These are phyloP conservation scores for Scopus umbretta DNA, from an alignment of 2,113 vertebrate species.

Conservation along the genomic window DNA sequence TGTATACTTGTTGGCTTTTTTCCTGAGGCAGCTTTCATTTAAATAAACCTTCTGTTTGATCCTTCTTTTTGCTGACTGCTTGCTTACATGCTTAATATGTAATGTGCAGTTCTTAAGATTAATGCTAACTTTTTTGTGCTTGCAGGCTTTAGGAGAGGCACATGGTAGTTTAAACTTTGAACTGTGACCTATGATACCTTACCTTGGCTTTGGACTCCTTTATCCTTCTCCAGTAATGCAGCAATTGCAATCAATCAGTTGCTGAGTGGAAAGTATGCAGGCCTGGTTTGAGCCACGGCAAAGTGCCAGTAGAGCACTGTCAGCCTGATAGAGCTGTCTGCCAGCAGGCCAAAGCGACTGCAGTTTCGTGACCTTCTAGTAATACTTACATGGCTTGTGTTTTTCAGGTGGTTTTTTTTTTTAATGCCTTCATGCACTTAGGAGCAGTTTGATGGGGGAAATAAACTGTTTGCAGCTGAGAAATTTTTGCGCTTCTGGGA, in stretches of 20 bases:
- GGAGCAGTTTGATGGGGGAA: neutral
- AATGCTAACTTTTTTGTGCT: neutral
- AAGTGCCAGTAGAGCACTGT: neutral
- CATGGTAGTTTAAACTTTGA: neutral
- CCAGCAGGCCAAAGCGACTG: neutral
- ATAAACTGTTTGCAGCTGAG: neutral
- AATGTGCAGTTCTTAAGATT: neutral
- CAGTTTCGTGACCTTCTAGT: neutral
- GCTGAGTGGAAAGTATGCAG: neutral
- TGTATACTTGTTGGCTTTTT: neutral
- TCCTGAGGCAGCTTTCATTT: neutral
- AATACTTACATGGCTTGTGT: neutral
- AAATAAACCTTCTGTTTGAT: neutral
- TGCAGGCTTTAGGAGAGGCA: neutral
- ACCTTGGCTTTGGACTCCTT: neutral
- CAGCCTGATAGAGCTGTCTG: neutral
- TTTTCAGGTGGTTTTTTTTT: neutral
- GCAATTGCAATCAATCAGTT: neutral
- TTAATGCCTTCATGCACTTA: neutral
- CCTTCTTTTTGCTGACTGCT: neutral
- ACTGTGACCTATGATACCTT: neutral
- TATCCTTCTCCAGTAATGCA: neutral
- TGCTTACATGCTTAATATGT: rapidly evolving
- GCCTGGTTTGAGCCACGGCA: neutral
- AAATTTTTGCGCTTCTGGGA: neutral